Evolutionary conservation across 2,888 invertebrate genomes (phyloP).

Genomic region (Drosophila gaucha): DNA sequence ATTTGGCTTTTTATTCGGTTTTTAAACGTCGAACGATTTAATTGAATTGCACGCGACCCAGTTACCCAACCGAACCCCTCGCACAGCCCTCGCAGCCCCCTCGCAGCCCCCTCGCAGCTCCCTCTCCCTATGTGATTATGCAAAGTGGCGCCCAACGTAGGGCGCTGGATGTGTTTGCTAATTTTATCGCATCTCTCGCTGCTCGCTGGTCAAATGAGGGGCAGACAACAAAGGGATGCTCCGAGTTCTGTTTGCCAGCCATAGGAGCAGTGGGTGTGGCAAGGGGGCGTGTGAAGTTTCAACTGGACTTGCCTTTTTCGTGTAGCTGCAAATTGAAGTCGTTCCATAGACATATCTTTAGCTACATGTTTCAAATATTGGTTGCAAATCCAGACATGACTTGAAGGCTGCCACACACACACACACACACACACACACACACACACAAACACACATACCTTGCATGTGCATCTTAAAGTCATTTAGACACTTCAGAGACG

Average conservation of each 20-base stretch:
- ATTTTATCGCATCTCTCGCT: slow-evolving; percentile 38
- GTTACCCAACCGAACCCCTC: slow-evolving; percentile 4
- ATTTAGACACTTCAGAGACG: slow-evolving; percentile 30
- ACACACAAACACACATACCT: background rate
- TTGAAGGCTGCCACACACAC: slow-evolving; percentile 9
- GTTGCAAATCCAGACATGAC: slow-evolving; percentile 34
- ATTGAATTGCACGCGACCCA: slow-evolving; percentile 65
- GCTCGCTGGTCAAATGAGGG: background rate
- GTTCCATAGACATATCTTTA: slow-evolving; percentile 11
- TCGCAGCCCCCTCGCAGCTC: too few relatives aligned
- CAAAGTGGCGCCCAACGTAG: slow-evolving; percentile 46
- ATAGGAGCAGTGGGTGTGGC: too few relatives aligned
- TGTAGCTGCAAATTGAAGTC: slow-evolving; percentile 66
- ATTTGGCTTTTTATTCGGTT: slow-evolving; percentile 66
- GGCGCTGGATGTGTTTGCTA: slow-evolving; percentile 36
- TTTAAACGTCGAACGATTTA: slow-evolving; percentile 71
- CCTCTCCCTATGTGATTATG: slow-evolving; percentile 44
- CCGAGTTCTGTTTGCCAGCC: too few relatives aligned
- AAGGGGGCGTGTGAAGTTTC: background rate
- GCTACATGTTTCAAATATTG: slow-evolving; percentile 37
- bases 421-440: background rate
- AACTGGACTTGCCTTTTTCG: slow-evolving; percentile 53
- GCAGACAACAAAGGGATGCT: too few relatives aligned
- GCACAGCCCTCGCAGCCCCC: background rate
- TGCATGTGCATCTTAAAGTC: slow-evolving; percentile 44